Evolutionary conservation across 2,797 vertebrate species (phyloP).

Genomic region (Cercopithecus diana): DNA sequence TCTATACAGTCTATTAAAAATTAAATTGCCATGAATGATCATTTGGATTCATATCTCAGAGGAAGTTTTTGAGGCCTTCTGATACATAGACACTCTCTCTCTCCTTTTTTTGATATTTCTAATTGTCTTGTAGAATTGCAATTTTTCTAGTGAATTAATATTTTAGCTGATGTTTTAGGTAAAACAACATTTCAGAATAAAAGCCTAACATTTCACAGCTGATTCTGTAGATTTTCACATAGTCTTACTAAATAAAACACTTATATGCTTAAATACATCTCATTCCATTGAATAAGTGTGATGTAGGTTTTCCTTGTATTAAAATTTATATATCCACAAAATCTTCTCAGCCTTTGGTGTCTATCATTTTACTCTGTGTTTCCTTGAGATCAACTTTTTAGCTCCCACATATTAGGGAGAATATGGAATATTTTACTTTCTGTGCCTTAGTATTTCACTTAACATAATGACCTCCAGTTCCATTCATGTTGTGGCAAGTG

Average conservation of each 20-base stretch:
- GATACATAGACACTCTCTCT: background rate
- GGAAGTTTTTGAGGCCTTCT: background rate
- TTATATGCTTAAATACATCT: background rate
- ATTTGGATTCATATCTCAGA: constrained; percentile 16
- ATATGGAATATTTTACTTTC: background rate
- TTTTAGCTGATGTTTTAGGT: background rate
- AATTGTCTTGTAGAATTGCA: background rate
- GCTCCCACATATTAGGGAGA: background rate
- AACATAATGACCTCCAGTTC: background rate
- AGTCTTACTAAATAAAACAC: background rate
- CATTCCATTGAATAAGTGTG: background rate
- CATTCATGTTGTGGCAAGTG: background rate
- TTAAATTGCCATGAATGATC: background rate
- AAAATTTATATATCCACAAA: background rate
- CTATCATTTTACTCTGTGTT: background rate
- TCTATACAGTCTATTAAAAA: background rate
- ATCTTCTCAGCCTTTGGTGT: background rate
- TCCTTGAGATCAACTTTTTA: background rate
- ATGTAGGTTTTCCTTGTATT: background rate
- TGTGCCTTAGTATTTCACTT: background rate
- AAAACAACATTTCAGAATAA: background rate
- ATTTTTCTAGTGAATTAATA: background rate
- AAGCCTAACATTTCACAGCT: background rate
- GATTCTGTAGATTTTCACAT: background rate
- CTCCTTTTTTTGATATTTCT: background rate